Evolutionary conservation across 1,140 invertebrate species (phyloP).

Genomic region (Pogonomyrmex californicus): DNA sequence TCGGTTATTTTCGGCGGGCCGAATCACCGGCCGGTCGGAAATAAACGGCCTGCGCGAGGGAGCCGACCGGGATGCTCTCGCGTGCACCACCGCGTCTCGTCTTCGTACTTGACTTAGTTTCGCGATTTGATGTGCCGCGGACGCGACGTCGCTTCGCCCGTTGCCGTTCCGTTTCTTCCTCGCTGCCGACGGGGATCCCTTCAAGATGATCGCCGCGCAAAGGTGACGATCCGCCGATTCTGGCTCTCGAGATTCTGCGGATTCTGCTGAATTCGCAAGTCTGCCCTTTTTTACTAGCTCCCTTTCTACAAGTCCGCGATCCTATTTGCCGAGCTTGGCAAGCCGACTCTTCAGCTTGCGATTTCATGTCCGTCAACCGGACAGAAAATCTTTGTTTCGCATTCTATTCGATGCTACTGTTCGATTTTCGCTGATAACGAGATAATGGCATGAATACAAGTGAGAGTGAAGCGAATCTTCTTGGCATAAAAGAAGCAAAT

Average conservation of each 20-base stretch:
- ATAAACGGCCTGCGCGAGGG: slow-evolving; percentile 81
- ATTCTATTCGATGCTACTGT: not conserved
- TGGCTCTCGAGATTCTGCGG: not conserved
- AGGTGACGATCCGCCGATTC: slow-evolving; percentile 63
- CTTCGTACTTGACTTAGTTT: slow-evolving; percentile 82
- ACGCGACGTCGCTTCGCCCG: slow-evolving; percentile 51
- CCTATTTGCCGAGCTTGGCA: not conserved
- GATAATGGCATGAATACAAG: not conserved
- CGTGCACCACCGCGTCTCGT: slow-evolving; percentile 9
- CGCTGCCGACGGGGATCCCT: not conserved
- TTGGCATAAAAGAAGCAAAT: not conserved
- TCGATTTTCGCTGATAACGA: not conserved
- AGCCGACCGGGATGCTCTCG: slow-evolving; percentile 54
- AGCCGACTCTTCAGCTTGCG: not conserved
- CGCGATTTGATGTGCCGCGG: slow-evolving; percentile 74
- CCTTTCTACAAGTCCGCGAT: not conserved
- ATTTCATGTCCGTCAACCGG: not conserved
- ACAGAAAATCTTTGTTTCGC: not conserved
- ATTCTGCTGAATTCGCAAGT: not conserved
- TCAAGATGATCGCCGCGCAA: slow-evolving; percentile 73
- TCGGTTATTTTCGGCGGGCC: slow-evolving; percentile 81
- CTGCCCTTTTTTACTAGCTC: not conserved
- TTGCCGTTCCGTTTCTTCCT: slow-evolving; percentile 17
- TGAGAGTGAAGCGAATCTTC: not conserved
- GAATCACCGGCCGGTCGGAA: slow-evolving; percentile 80